phyloP scores from a whole-genome alignment of 2,113 vertebrate genomes.

The Lathamus discolor region DNA sequence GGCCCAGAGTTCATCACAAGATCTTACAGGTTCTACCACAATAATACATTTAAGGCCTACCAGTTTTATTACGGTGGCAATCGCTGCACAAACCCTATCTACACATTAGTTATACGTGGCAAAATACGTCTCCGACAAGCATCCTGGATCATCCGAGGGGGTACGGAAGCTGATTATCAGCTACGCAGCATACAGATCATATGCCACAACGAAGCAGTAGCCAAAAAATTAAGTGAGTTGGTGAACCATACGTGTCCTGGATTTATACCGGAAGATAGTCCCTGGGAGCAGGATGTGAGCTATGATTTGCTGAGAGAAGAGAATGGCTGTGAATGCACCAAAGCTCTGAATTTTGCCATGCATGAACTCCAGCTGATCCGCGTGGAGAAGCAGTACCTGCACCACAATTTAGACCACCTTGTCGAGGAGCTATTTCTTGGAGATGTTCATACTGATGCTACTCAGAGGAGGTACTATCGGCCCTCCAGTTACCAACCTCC shows the following conservation, averaged over 20 bases:
- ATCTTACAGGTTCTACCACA: slow-evolving; percentile 92
- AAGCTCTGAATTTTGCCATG: slow-evolving; percentile 92
- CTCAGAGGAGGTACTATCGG: slow-evolving; percentile 91
- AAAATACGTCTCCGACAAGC: slow-evolving; percentile 90
- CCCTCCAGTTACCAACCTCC: slow-evolving; percentile 93
- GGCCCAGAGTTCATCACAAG: slow-evolving; percentile 95
- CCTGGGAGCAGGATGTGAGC: slow-evolving; percentile 79
- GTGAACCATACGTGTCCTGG: slow-evolving; percentile 83
- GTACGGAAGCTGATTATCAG: slow-evolving; percentile 92
- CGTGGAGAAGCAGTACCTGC: slow-evolving; percentile 91
- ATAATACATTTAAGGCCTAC: slow-evolving; percentile 88
- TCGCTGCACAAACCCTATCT: slow-evolving; percentile 83
- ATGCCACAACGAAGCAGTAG: slow-evolving; percentile 79
- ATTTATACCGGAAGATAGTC: slow-evolving; percentile 59
- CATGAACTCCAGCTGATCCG: slow-evolving; percentile 94
- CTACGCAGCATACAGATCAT: slow-evolving; percentile 84
- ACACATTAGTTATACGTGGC: slow-evolving; percentile 84
- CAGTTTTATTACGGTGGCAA: slow-evolving; percentile 87
- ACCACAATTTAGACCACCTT: slow-evolving; percentile 88
- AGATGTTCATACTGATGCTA: slow-evolving; percentile 89
- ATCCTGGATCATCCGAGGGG: slow-evolving; percentile 95
- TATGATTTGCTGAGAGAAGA: slow-evolving; percentile 89
- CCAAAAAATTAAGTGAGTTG: slow-evolving; percentile 80
- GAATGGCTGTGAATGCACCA: slow-evolving; percentile 82
- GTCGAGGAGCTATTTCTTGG: slow-evolving; percentile 95